A percentile compares a stretch with the other conserved stretches of the same genome.
Evolutionary conservation across 2,888 invertebrate species (phyloP).

Genomic region (Flabesymbios commensalis): DNA sequence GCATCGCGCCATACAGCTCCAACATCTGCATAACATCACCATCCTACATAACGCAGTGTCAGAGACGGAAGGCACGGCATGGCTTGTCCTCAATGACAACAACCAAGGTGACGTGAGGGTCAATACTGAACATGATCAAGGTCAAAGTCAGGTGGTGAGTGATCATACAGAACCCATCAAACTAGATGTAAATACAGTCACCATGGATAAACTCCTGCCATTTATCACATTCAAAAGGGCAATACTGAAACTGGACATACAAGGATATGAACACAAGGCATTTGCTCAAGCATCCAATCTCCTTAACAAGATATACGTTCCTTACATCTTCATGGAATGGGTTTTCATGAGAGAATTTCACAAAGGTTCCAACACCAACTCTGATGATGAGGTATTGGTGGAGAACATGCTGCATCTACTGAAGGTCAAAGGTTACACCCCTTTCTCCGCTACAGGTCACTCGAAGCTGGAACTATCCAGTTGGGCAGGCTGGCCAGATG

Average conservation of each 20-base stretch:
- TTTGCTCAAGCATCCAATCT: slow-evolving; percentile 20
- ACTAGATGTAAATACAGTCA: slow-evolving; percentile 10
- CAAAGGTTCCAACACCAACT: slow-evolving; percentile 15
- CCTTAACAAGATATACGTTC: slow-evolving; percentile 22
- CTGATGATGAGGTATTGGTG: slow-evolving; percentile 29
- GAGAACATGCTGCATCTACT: slow-evolving; percentile 22
- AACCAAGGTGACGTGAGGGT: slow-evolving; percentile 30
- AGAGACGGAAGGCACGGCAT: slow-evolving; percentile 7
- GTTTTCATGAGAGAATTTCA: slow-evolving; percentile 26
- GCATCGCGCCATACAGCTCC: slow-evolving; percentile 25
- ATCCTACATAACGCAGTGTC: slow-evolving; percentile 30
- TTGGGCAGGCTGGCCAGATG: slow-evolving; percentile 38
- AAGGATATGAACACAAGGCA: slow-evolving; percentile 35
- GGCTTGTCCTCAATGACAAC: slow-evolving; percentile 10
- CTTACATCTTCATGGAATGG: slow-evolving; percentile 40
- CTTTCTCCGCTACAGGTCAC: slow-evolving; percentile 15
- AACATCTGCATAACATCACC: slow-evolving; percentile 23
- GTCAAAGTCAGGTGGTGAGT: slow-evolving; percentile 9
- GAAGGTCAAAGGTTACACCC: slow-evolving; percentile 16
- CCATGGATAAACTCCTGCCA: slow-evolving; percentile 30
- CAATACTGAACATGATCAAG: slow-evolving; percentile 7
- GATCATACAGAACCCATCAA: slow-evolving; percentile 6
- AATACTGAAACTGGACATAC: slow-evolving; percentile 37
- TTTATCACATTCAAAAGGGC: slow-evolving; percentile 28
- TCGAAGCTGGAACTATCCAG: slow-evolving; percentile 6